phyloP scores from a whole-genome alignment of 2,888 invertebrate species.

The Phengaris arion region DNA sequence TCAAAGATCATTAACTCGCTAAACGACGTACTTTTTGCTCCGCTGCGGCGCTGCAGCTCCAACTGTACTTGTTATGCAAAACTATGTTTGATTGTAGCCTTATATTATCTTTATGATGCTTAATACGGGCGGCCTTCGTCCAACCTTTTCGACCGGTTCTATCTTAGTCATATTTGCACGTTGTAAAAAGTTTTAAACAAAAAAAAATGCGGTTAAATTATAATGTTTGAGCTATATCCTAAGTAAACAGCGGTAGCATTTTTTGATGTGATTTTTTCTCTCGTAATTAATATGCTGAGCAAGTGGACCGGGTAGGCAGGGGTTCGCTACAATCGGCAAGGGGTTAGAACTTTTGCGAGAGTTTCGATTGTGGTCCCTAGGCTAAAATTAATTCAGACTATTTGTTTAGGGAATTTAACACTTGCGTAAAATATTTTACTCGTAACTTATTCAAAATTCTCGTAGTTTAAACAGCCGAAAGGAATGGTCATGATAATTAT shows the following conservation, averaged over 20 bases:
- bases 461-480: not conserved
- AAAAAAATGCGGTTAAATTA: constrained; percentile 15
- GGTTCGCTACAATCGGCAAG: not conserved
- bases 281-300: constrained; percentile 12
- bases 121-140: constrained; percentile 21
- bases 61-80: constrained; percentile 23
- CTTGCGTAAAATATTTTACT: not conserved
- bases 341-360: constrained; percentile 5
- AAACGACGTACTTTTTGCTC: constrained; percentile 27
- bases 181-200: not conserved
- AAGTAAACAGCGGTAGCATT: not conserved
- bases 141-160: constrained; percentile 26
- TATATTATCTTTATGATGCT: constrained; percentile 24
- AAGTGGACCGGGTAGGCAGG: not conserved
- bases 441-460: not conserved
- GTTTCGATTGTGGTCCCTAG: not conserved
- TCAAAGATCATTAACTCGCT: constrained; percentile 30
- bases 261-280: not conserved
- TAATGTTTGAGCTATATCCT: constrained; percentile 1
- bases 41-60: constrained; percentile 9
- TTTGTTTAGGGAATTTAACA: not conserved
- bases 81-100: constrained; percentile 23
- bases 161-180: constrained; percentile 25
- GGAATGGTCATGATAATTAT: not conserved
- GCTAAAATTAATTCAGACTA: not conserved